Evolutionary conservation across 1,140 invertebrate genomes (phyloP).

Genomic region (Bombus soroeensis): DNA sequence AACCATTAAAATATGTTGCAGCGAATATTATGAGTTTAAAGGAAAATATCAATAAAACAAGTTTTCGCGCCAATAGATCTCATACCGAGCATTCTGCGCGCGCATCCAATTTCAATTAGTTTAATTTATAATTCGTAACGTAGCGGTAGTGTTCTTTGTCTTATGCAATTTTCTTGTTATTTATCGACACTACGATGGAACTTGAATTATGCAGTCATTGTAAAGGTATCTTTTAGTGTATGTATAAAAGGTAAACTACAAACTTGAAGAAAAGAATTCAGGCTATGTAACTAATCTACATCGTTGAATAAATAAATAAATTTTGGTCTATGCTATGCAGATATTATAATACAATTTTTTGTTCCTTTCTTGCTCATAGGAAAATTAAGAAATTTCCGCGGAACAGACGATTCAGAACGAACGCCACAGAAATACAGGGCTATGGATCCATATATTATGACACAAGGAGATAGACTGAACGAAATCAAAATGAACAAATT

Average conservation of each 20-base stretch:
- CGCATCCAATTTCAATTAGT: neutral
- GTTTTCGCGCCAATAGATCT: neutral
- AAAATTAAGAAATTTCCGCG: slow-evolving; percentile 45
- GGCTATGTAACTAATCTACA: neutral
- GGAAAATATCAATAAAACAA: neutral
- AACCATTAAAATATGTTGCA: neutral
- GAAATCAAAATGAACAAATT: slow-evolving; percentile 70
- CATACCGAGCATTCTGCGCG: neutral
- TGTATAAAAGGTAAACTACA: neutral
- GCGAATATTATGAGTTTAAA: neutral
- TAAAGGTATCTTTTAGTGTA: neutral
- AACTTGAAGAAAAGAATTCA: neutral
- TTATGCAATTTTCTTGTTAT: neutral
- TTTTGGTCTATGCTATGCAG: too few relatives aligned
- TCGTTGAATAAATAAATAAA: neutral
- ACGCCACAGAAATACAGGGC: neutral
- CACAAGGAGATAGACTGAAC: slow-evolving; percentile 75
- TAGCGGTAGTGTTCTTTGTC: too few relatives aligned
- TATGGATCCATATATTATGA: slow-evolving; percentile 27
- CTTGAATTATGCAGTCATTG: neutral
- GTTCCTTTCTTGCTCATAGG: slow-evolving; percentile 20
- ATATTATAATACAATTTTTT: neutral
- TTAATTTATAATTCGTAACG: neutral
- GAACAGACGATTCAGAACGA: slow-evolving; percentile 6
- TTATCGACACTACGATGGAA: neutral